phyloP scores from a whole-genome alignment of 2,797 vertebrate species.

The Monodelphis domestica region DNA sequence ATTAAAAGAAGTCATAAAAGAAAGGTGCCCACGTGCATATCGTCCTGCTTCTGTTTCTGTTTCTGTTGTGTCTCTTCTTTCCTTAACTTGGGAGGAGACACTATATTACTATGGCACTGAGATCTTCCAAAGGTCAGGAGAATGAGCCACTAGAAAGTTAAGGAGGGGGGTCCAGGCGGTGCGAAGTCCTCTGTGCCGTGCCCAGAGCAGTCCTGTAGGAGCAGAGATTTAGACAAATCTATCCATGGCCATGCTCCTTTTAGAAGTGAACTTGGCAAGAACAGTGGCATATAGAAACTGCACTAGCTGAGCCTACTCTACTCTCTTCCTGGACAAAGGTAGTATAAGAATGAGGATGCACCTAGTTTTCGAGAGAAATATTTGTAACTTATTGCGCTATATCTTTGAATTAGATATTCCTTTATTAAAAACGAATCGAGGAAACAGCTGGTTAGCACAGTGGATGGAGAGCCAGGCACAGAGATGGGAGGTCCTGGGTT shows the following conservation, averaged over 20 bases:
- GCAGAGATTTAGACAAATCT: background rate
- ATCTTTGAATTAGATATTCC: background rate
- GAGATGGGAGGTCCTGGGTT: too few species aligned
- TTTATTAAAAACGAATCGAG: background rate
- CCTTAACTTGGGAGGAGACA: background rate
- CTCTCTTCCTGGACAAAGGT: background rate
- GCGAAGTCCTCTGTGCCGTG: background rate
- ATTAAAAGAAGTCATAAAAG: too few species aligned
- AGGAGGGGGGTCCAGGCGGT: background rate
- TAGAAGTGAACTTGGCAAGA: background rate
- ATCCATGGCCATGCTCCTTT: background rate
- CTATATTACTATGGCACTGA: background rate
- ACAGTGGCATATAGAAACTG: background rate
- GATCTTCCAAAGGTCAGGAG: background rate
- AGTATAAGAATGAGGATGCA: background rate
- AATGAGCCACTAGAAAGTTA: background rate
- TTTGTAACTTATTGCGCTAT: background rate
- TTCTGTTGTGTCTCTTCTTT: background rate
- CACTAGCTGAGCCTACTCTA: background rate
- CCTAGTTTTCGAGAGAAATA: background rate
- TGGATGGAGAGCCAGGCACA: too few species aligned
- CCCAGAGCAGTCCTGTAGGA: background rate
- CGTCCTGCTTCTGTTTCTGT: too few species aligned
- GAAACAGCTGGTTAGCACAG: too few species aligned
- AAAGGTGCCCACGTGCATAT: too few species aligned